These are phyloP conservation scores for Epirrhoe tristata DNA, from an alignment of 2,888 invertebrate genomes.

Conservation along the genomic window DNA sequence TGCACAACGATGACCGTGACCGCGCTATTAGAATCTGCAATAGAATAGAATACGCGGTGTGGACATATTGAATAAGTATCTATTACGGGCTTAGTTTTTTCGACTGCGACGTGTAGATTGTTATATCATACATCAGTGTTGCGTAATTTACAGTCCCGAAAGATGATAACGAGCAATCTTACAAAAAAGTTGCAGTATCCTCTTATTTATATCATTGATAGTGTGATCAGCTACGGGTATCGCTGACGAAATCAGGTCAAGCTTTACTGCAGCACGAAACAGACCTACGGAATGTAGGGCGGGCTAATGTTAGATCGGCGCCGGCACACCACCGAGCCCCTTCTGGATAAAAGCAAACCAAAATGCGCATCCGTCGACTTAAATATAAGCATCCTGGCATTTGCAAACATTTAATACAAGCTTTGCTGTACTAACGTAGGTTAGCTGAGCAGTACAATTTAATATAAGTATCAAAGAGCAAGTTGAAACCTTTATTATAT, in stretches of 20 bases:
- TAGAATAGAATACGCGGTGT: slow-evolving; percentile 15
- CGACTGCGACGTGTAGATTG: not conserved
- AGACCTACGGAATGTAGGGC: slow-evolving; percentile 74
- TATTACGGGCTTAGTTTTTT: slow-evolving; percentile 4
- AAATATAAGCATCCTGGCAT: slow-evolving; percentile 52
- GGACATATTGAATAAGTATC: not conserved
- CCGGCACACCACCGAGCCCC: slow-evolving; percentile 61
- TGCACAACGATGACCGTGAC: slow-evolving; percentile 47
- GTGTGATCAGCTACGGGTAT: slow-evolving; percentile 52
- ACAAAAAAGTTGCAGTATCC: slow-evolving; percentile 14
- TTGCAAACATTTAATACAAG: slow-evolving; percentile 32
- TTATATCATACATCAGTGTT: slow-evolving; percentile 4
- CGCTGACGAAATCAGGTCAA: slow-evolving; percentile 75
- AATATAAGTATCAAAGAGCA: not conserved
- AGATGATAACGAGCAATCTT: slow-evolving; percentile 4
- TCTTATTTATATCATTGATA: slow-evolving; percentile 31
- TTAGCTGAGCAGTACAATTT: not conserved
- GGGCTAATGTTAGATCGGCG: slow-evolving; percentile 77
- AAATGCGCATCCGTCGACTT: slow-evolving; percentile 45
- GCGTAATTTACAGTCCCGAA: slow-evolving; percentile 2
- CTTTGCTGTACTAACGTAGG: slow-evolving; percentile 7
- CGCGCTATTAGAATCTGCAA: slow-evolving; percentile 37
- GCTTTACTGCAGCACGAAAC: slow-evolving; percentile 61
- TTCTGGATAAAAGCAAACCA: slow-evolving; percentile 62
- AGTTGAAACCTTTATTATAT: not conserved